phyloP scores from a whole-genome alignment of 2,797 vertebrate genomes.

The Myotis myotis region DNA sequence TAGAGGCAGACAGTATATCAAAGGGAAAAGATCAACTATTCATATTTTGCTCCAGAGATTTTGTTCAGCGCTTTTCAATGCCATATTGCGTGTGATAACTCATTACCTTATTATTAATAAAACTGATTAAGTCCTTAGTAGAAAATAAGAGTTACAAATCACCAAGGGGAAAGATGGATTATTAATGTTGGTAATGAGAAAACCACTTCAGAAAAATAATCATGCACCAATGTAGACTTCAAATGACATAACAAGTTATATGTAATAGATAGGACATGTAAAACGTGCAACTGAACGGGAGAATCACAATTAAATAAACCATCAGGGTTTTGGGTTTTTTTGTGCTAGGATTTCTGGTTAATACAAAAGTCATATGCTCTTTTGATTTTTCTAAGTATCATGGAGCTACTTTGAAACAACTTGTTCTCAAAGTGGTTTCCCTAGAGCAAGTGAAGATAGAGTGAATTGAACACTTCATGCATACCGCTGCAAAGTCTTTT shows the following conservation, averaged over 20 bases:
- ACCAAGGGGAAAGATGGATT: background rate
- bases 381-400: background rate
- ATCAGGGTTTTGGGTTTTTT: background rate
- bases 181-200: background rate
- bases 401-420: background rate
- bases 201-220: background rate
- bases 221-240: background rate
- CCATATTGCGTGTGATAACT: background rate
- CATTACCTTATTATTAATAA: background rate
- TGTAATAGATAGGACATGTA: background rate
- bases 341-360: background rate
- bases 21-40: background rate
- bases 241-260: background rate
- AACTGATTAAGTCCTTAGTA: background rate
- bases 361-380: background rate
- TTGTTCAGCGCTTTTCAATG: background rate
- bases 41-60: background rate
- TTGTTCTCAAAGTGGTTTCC: background rate
- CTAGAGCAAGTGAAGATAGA: background rate
- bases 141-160: background rate
- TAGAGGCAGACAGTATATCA: background rate
- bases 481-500: background rate
- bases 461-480: background rate
- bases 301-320: background rate
- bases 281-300: background rate